Evolutionary conservation across 1,140 invertebrate genomes (phyloP), one percentile per base, ranked within the genome.

Genomic region (Zaprionus gabonicus): DNA sequence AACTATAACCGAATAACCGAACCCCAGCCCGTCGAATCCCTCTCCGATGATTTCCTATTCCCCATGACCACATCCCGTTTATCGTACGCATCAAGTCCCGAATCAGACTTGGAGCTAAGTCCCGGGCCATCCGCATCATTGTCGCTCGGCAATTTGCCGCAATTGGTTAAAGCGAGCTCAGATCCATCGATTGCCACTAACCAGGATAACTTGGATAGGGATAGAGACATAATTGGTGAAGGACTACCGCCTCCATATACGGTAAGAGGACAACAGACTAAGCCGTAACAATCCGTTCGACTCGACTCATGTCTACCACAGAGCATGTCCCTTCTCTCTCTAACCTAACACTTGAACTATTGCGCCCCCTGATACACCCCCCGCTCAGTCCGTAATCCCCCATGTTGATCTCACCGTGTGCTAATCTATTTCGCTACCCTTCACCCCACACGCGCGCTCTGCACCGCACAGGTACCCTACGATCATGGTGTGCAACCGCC

Each of bases 31-130:
- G 95, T 97, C 93, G 96, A 97, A 94, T 96, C 96, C 93, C 94
- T 97, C 93, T 97, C 96, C 85, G 96, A 97, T 94, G 98, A 99
- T 95, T 98, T 99, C 95, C 96, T 99, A 91, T 99, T 99, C 95
- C 98, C 98, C 87, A 98, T 99, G 97, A 97, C 97, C 78, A 97
- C 97, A 93, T 94, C 94, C 81, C 96, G 98, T 90, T 94, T 99
- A 76, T 99, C 98, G 91, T 99, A 98, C 94, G 98, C 98, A 76
- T 98, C 97, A 85, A 98, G 97, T 91, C 98, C 98, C 78, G 98
- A 99, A 94, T 98, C 97, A 92, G 98, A 99, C 93, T 94, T 97
- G 92, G 98, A 98, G 94, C 94, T 97, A 82, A 96, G 96, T 91
- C 96, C 96, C 71, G 96, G 95, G 83, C 95, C 95, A 69, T 95